Evolutionary conservation across 2,113 vertebrate species (phyloP), one percentile per base, ranked within the genome.

Genomic region (Ibidorhyncha struthersii): DNA sequence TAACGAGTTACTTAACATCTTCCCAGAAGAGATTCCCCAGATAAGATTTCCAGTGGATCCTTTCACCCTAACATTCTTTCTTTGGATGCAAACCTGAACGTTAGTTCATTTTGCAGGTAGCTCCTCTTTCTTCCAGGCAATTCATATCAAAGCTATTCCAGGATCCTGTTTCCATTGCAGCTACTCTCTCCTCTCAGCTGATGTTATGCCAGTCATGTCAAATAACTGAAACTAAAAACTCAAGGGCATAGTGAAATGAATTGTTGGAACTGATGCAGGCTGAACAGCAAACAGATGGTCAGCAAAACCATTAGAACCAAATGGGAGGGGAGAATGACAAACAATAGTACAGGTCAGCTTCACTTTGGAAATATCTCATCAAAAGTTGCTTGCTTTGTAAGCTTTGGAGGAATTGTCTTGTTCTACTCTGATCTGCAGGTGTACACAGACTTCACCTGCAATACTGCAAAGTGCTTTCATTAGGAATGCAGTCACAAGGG

Each of bases 251-350:
- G 61, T 41, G 53, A 87, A 93, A 79, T 26, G 34, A 89, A 81
- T 47, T 80, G 53, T 2, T 94, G 84, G 82, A 84, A 95, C 22
- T 25, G 81, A 87, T 36, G 43, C 55, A 91, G 56, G 49, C 63
- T 71, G 56, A 91, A 69, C 32, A 93, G 69, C 73, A 91, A 96
- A 94, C 77, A 95, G 93, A 89, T 85, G 87, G 74, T 61, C 49
- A 72, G 52, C 87, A 93, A 91, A 95, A 72, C 58, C 27, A 26
- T 2, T 14, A 62, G 55, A 82, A 71, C 3, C 6, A 10, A 94
- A 78, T 4, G 13, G 29, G 43, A 83, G 26, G 26, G 38, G 32
- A 87, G 73, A 38, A 43, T 72, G 61, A 94, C 56, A 69, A 90
- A 85, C 45, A 74, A 94, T 10, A 65, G 56, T 18, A 79, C 22